phyloP scores from a whole-genome alignment of 2,888 invertebrate genomes.

The Nomada fucata region DNA sequence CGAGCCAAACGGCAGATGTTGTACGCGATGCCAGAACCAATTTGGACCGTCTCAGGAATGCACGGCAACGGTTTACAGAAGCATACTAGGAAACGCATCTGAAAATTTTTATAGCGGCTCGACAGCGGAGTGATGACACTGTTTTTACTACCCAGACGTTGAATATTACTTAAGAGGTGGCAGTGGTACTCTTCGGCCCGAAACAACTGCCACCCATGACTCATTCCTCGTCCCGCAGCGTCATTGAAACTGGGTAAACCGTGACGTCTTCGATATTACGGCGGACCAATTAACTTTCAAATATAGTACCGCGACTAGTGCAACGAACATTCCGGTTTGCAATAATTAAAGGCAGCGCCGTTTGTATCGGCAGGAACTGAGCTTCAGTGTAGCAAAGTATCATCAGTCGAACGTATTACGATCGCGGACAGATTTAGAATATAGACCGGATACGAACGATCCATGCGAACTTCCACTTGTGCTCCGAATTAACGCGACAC shows the following conservation, averaged over 20 bases:
- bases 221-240: constrained; percentile 6
- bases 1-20: constrained; percentile 69
- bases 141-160: constrained; percentile 24
- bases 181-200: neutral
- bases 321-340: no score
- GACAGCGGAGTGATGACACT: constrained; percentile 13
- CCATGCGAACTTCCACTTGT: neutral
- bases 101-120: constrained; percentile 15
- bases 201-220: constrained; percentile 16
- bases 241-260: neutral
- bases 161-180: constrained; percentile 22
- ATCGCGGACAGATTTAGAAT: constrained; percentile 22
- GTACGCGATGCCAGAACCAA: constrained; percentile 68
- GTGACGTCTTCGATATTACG: neutral
- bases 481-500: constrained; percentile 13
- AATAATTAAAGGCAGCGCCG: neutral
- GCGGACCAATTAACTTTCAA: neutral
- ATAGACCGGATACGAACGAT: neutral
- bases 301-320: no score
- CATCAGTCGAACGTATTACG: constrained; percentile 2
- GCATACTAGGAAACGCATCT: constrained; percentile 38
- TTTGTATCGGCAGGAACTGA: neutral
- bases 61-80: constrained; percentile 36
- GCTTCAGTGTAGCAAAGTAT: neutral
- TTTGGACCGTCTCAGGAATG: constrained; percentile 68